Percentiles rank a stretch among this genome's conserved stretches.
Conservation (phyloP, 2,888 invertebrate species). For the Masnerella sp. region DNA sequence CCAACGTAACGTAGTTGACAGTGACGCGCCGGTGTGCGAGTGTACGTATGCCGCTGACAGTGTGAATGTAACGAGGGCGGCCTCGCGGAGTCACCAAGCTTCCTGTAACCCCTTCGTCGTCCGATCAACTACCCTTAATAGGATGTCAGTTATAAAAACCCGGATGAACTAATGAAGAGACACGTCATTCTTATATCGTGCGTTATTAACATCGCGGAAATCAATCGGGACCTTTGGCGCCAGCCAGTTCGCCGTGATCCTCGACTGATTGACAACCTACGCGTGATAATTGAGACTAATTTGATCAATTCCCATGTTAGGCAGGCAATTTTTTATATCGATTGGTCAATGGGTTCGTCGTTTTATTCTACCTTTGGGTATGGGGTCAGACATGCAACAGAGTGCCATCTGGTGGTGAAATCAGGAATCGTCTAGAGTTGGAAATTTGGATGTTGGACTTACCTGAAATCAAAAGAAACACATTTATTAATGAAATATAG, state of each 20-base stretch:
- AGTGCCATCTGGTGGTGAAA: too few species aligned
- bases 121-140: slow-evolving; percentile 57
- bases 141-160: slow-evolving; percentile 59
- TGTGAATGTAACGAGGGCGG: slow-evolving; percentile 59
- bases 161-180: slow-evolving; percentile 52
- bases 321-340: too few species aligned
- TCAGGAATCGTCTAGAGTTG: too few species aligned
- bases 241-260: slow-evolving; percentile 4
- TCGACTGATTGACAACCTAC: background rate
- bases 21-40: slow-evolving; percentile 29
- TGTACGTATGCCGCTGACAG: slow-evolving; percentile 39
- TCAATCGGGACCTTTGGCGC: slow-evolving; percentile 5
- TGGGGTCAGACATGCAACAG: too few species aligned
- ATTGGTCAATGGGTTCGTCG: too few species aligned
- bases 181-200: slow-evolving; percentile 47
- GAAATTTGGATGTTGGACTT: too few species aligned
- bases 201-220: slow-evolving; percentile 34
- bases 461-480: too few species aligned
- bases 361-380: too few species aligned
- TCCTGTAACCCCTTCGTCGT: slow-evolving; percentile 55
- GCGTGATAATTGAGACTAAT: slow-evolving; percentile 16
- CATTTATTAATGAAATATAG: too few species aligned
- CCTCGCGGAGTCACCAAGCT: slow-evolving; percentile 47
- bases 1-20: slow-evolving; percentile 44
- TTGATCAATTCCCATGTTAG: too few species aligned